Evolutionary conservation across 2,113 vertebrate genomes (phyloP), one percentile per base, ranked within the genome.

Genomic region (Bufo gargarizans): DNA sequence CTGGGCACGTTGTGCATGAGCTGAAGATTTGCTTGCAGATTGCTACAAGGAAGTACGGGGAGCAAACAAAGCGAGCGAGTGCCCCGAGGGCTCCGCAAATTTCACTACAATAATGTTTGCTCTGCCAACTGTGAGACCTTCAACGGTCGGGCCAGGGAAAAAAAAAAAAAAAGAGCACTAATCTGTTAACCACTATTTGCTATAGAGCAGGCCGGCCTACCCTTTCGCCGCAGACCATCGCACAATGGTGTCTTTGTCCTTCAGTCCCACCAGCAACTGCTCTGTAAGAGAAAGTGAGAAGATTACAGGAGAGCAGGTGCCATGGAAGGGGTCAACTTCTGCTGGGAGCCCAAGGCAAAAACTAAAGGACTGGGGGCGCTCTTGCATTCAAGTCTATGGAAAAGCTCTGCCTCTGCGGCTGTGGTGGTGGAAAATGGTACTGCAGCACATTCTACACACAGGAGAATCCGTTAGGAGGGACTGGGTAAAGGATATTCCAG

Each of bases 161-260:
- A 2, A 69, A 87, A 43, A 17, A 69, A 2, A 69, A 80, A 81
- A 59, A 45, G 61, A 19, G 69, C 20, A 84, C 14, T 69, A 69
- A n/a, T 71, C 72, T 71, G 76, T 61, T 43, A 90, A 19, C 14
- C 88, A 55, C 43, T 74, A 58, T 87, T 74, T 82, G 49, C 77
- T 59, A 82, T 72, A 74, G 19, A 67, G 81, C 45, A 12, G n/a
- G 58, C 19, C 43, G 49, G 93, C 96, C 80, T 94, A 99, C 98
- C 98, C 98, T 91, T 99, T 99, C 85, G 98, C 98, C 53, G 98
- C 97, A 92, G 98, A 99, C 98, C 98, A 99, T 77, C 98, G 96
- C 77, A 99, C 98, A 1, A 99, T 94, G 0, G 97, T 98, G 91
- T 99, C 97, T 90, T 97, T 98, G 94, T 99, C 98, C 92, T 99